Conservation (phyloP, 2,888 invertebrate genomes). For the Eupsilia transversa region DNA sequence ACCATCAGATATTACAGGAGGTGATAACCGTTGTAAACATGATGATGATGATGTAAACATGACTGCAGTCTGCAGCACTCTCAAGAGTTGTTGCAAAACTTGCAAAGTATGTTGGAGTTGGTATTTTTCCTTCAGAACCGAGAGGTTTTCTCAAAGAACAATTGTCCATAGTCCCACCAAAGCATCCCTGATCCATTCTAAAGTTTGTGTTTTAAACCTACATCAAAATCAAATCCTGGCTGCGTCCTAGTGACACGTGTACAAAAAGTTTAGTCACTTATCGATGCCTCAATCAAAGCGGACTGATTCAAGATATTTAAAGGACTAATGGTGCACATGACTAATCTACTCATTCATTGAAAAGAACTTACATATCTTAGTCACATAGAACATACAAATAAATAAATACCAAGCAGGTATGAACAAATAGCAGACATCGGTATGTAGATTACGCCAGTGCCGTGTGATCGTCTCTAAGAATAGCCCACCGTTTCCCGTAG, state of each 20-base stretch:
- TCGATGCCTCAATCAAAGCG: conserved; percentile 7
- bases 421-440: conserved; percentile 52
- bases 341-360: conserved; percentile 25
- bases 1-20: too few relatives aligned
- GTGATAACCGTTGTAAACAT: not conserved
- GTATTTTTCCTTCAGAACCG: not conserved
- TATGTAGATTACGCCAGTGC: conserved; percentile 58
- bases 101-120: not conserved
- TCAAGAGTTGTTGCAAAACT: not conserved
- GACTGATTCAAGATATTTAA: not conserved
- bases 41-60: not conserved
- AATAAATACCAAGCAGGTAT: conserved; percentile 47
- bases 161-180: not conserved
- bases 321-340: conserved; percentile 7
- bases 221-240: not conserved
- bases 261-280: not conserved
- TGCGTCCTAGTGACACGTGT: not conserved
- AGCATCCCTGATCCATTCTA: not conserved
- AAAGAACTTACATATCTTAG: conserved; percentile 5
- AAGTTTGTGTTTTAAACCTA: too few relatives aligned
- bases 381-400: conserved; percentile 17
- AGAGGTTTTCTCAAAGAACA: not conserved
- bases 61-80: not conserved
- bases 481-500: conserved; percentile 54
- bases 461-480: conserved; percentile 58